Conservation (phyloP, 2,888 invertebrate species). For the Thereva unica region DNA sequence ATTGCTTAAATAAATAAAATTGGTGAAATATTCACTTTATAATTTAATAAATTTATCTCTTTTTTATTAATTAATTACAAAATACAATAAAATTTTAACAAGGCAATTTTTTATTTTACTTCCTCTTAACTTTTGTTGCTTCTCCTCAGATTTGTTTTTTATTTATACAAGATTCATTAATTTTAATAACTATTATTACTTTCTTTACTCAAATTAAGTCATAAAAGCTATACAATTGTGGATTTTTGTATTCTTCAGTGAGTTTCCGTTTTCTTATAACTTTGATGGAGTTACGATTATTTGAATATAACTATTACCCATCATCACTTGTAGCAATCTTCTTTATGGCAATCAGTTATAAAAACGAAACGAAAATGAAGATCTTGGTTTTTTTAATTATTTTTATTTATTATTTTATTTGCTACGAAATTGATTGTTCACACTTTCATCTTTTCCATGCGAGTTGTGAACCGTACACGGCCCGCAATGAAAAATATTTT, state of each 20-base stretch:
- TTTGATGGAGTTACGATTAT: neutral
- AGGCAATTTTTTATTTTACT: slow-evolving; percentile 38
- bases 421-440: too few species aligned
- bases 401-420: too few species aligned
- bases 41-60: slow-evolving; percentile 36
- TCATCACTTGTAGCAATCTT: too few species aligned
- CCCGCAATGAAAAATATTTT: neutral
- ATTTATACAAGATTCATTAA: slow-evolving; percentile 30
- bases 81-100: slow-evolving; percentile 39
- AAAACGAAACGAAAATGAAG: too few species aligned
- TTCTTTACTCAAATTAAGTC: slow-evolving; percentile 22
- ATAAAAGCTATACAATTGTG: slow-evolving; percentile 33
- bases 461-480: too few species aligned
- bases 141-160: slow-evolving; percentile 25
- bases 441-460: too few species aligned
- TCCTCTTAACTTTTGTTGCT: slow-evolving; percentile 28
- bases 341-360: too few species aligned
- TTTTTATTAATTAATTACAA: slow-evolving; percentile 34
- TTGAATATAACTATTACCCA: too few species aligned
- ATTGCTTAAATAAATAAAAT: too few species aligned
- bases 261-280: slow-evolving; percentile 4
- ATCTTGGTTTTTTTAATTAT: too few species aligned
- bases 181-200: slow-evolving; percentile 12
- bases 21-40: slow-evolving; percentile 1
- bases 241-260: slow-evolving; percentile 17